phyloP scores from a whole-genome alignment of 1,140 invertebrate species.

The Andricus grossulariae region DNA sequence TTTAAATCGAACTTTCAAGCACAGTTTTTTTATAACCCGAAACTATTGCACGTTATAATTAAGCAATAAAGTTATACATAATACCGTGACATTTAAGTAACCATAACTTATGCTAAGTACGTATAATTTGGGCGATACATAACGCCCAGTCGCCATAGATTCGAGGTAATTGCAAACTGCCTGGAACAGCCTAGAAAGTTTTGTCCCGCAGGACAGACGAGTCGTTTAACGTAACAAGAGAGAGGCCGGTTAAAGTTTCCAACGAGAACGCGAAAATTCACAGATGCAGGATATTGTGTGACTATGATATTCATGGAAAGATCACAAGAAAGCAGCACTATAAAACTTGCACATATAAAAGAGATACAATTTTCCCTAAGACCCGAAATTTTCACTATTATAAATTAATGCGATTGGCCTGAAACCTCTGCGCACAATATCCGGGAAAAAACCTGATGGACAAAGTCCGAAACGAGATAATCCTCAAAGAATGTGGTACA shows the following conservation, averaged over 20 bases:
- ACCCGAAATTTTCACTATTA: not conserved
- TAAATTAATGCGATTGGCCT: too few relatives aligned
- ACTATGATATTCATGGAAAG: slow-evolving; percentile 9
- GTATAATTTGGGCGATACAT: slow-evolving; percentile 58
- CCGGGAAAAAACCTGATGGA: too few relatives aligned
- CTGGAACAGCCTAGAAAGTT: slow-evolving; percentile 41
- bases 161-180: slow-evolving; percentile 56
- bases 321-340: not conserved
- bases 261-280: slow-evolving; percentile 10
- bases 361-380: not conserved
- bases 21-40: not conserved
- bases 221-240: slow-evolving; percentile 26
- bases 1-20: too few relatives aligned
- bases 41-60: slow-evolving; percentile 53
- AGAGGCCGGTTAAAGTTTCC: slow-evolving; percentile 18
- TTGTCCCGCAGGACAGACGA: slow-evolving; percentile 35
- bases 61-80: slow-evolving; percentile 51
- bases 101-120: slow-evolving; percentile 51
- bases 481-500: too few relatives aligned
- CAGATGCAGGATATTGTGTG: not conserved
- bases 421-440: too few relatives aligned
- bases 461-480: too few relatives aligned
- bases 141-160: slow-evolving; percentile 57
- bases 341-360: not conserved
- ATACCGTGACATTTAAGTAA: slow-evolving; percentile 44